Evolutionary conservation across 1,140 invertebrate species (phyloP).

Genomic region (Cydia pomonella): DNA sequence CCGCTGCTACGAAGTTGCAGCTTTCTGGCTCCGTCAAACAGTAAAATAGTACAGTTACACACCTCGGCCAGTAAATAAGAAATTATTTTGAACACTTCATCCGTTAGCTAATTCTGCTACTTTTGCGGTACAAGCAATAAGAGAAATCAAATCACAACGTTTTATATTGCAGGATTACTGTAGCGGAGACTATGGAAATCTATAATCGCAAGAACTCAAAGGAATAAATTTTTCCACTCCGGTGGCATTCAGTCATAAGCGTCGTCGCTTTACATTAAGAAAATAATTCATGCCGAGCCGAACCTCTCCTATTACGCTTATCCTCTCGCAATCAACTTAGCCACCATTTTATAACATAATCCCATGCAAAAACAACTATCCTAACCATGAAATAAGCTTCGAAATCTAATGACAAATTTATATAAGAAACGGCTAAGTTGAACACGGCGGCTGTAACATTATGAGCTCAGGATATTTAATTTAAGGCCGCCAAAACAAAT

Average conservation of each 20-base stretch:
- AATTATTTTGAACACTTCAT: too few relatives aligned
- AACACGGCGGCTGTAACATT: neutral
- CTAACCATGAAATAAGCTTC: neutral
- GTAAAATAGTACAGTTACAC: too few relatives aligned
- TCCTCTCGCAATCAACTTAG: neutral
- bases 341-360: neutral
- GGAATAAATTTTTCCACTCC: slow-evolving; percentile 5
- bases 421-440: neutral
- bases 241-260: neutral
- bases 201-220: neutral
- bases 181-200: neutral
- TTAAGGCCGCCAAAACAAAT: slow-evolving; percentile 6
- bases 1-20: too few relatives aligned
- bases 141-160: neutral
- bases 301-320: slow-evolving; percentile 8
- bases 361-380: neutral
- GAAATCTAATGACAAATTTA: neutral
- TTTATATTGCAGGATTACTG: neutral
- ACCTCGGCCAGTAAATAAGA: too few relatives aligned
- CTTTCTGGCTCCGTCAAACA: too few relatives aligned
- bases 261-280: slow-evolving; percentile 7
- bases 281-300: neutral
- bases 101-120: neutral
- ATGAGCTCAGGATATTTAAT: slow-evolving; percentile 1
- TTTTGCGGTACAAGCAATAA: neutral